phyloP scores from a whole-genome alignment of 2,888 invertebrate genomes.

The Lasioglossum malachurum region DNA sequence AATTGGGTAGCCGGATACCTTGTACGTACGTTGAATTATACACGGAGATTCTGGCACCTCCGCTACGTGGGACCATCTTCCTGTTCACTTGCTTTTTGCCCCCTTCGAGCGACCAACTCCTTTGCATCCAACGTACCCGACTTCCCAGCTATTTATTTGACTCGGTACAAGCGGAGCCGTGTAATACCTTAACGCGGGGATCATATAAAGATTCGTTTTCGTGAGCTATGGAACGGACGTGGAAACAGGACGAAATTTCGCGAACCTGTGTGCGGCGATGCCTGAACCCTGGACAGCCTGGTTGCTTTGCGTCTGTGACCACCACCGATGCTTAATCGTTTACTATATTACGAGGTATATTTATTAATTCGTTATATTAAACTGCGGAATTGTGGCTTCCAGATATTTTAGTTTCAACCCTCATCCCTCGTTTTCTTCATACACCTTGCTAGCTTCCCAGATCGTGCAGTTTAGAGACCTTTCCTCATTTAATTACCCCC shows the following conservation, averaged over 20 bases:
- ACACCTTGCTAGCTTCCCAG: too few species aligned
- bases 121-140: slow-evolving; percentile 27
- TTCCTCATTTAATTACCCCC: too few species aligned
- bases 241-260: slow-evolving; percentile 11
- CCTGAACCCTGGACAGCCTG: not conserved
- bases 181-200: slow-evolving; percentile 39
- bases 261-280: not conserved
- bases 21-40: slow-evolving; percentile 63
- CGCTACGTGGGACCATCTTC: slow-evolving; percentile 23
- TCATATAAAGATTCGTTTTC: slow-evolving; percentile 32
- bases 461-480: too few species aligned
- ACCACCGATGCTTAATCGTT: not conserved
- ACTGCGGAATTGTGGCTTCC: too few species aligned
- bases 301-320: not conserved
- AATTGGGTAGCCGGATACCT: slow-evolving; percentile 71
- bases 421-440: too few species aligned
- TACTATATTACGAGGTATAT: not conserved
- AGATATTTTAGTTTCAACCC: too few species aligned
- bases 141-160: slow-evolving; percentile 48
- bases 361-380: not conserved
- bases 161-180: slow-evolving; percentile 24
- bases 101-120: not conserved
- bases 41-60: slow-evolving; percentile 64
- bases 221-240: slow-evolving; percentile 28
- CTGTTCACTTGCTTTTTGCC: slow-evolving; percentile 16